phyloP scores from a whole-genome alignment of 1,140 invertebrate species.

The Riptortus pedestris region DNA sequence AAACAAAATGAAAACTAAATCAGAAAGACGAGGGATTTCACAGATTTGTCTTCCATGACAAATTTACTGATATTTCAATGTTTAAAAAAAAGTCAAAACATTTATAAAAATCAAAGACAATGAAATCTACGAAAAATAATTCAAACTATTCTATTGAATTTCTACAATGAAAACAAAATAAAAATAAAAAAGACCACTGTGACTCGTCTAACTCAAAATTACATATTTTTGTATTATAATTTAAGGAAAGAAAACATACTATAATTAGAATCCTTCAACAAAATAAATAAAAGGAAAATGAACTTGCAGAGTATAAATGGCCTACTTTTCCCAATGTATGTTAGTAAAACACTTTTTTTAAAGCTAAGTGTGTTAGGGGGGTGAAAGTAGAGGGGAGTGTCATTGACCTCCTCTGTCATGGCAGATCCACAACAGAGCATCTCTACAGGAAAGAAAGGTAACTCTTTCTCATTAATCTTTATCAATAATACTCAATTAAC shows the following conservation, averaged over 20 bases:
- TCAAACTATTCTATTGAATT: too few species aligned
- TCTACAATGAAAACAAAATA: too few species aligned
- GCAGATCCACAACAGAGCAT: conserved; percentile 23
- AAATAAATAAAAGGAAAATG: conserved; percentile 3
- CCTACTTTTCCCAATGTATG: conserved; percentile 10
- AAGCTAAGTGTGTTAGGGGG: conserved; percentile 6
- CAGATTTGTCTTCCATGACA: conserved; percentile 8
- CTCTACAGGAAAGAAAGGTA: conserved; percentile 21
- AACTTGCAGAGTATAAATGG: background rate
- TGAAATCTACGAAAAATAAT: too few species aligned
- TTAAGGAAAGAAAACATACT: background rate
- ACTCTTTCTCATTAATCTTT: background rate
- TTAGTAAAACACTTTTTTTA: background rate
- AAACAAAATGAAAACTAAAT: background rate
- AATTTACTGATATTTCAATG: background rate
- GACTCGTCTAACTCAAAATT: conserved; percentile 4
- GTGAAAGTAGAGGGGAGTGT: conserved; percentile 10
- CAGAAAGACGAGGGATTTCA: conserved; percentile 11
- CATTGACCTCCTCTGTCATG: conserved; percentile 25
- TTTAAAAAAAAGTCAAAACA: too few species aligned
- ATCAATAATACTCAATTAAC: background rate
- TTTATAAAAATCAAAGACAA: too few species aligned
- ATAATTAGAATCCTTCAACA: background rate
- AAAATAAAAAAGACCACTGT: background rate
- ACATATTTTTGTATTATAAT: too few species aligned